A percentile compares a stretch with the other conserved stretches of the same genome.
phyloP scores from a whole-genome alignment of 2,797 vertebrate species.

The Xyrichtys novacula region DNA sequence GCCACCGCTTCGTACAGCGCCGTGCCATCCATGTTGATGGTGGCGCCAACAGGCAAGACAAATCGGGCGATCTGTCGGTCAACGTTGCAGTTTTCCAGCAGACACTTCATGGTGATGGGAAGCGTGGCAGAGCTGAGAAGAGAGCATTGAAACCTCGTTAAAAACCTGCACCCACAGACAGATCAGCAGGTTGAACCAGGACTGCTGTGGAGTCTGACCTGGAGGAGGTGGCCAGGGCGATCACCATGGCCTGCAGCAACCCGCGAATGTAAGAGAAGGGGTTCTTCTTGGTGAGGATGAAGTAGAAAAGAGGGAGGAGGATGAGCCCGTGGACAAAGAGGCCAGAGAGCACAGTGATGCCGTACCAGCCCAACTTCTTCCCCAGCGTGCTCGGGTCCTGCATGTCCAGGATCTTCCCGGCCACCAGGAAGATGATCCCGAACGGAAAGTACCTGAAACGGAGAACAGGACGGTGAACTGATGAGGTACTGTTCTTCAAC shows the following conservation, averaged over 20 bases:
- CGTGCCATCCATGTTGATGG: conserved; percentile 93
- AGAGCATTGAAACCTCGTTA: neutral
- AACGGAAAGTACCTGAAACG: conserved; percentile 91
- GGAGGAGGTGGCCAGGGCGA: conserved; percentile 92
- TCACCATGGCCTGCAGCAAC: conserved; percentile 91
- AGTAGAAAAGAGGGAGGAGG: conserved; percentile 88
- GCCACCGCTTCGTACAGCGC: conserved; percentile 91
- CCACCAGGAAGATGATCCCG: conserved; percentile 92
- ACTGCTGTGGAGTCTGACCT: conserved; percentile 78
- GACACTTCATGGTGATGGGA: conserved; percentile 94
- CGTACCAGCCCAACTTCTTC: conserved; percentile 90
- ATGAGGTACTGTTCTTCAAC: no score
- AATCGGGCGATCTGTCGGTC: conserved; percentile 91
- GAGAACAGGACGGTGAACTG: neutral
- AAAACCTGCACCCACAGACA: neutral
- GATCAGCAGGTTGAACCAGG: neutral
- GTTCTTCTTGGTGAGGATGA: conserved; percentile 89
- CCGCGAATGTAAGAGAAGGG: conserved; percentile 90
- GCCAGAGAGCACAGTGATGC: conserved; percentile 88
- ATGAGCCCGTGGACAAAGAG: conserved; percentile 88
- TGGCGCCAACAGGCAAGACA: conserved; percentile 90
- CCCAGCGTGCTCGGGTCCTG: conserved; percentile 87
- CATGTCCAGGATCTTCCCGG: conserved; percentile 94
- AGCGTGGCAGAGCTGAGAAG: conserved; percentile 89
- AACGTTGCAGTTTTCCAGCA: conserved; percentile 91